A percentile compares a stretch with the other conserved stretches of the same genome.
These are phyloP conservation scores for Riparia riparia DNA, from an alignment of 2,113 vertebrate species.

Conservation along the genomic window DNA sequence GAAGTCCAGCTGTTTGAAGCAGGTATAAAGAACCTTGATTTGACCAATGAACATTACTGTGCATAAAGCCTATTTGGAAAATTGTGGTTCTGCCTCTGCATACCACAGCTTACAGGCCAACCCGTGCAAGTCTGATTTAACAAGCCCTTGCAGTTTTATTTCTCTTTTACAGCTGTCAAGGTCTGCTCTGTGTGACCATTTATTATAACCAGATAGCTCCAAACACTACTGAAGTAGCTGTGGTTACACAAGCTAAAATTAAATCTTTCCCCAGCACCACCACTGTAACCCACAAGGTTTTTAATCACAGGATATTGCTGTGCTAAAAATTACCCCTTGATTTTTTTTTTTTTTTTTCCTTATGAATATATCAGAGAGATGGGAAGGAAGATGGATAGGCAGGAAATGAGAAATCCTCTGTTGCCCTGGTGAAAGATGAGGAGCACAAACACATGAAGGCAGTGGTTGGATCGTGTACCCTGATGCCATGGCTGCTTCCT, in stretches of 20 bases:
- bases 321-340: neutral
- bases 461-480: neutral
- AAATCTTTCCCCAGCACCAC: neutral
- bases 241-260: neutral
- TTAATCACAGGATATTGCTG: conserved; percentile 55
- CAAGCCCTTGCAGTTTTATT: neutral
- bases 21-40: neutral
- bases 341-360: neutral
- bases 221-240: neutral
- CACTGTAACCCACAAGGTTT: neutral
- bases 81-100: neutral
- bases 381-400: conserved; percentile 7
- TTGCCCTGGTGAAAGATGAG: conserved; percentile 27
- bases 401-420: conserved; percentile 59
- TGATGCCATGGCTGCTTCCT: neutral
- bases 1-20: conserved; percentile 3
- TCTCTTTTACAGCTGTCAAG: neutral
- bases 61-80: neutral
- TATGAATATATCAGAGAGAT: conserved; percentile 33
- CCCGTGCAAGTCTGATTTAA: neutral
- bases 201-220: neutral
- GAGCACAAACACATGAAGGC: neutral
- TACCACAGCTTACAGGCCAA: neutral
- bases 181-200: neutral
- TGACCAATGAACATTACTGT: neutral